A percentile compares a stretch with the other conserved stretches of the same genome.
These are phyloP conservation scores for Teleiodes luculella DNA, from an alignment of 2,888 invertebrate species.

Conservation along the genomic window DNA sequence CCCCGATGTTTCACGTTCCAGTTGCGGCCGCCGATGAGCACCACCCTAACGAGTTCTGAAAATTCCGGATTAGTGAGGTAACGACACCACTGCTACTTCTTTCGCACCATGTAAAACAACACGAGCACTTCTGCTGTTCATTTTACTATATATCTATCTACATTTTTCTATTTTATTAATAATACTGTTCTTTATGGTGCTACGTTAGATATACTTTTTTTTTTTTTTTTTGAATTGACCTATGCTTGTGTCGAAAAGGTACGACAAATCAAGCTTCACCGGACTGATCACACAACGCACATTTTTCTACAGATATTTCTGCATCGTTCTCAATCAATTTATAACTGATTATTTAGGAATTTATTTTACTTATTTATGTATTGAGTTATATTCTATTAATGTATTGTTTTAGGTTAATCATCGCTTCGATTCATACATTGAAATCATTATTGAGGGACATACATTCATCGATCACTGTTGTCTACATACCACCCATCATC, in stretches of 20 bases:
- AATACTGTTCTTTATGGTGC: too few relatives aligned
- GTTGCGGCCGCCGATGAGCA: constrained; percentile 73
- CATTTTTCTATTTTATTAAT: too few relatives aligned
- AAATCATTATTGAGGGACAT: constrained; percentile 51
- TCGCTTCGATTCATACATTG: constrained; percentile 56
- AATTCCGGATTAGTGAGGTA: constrained; percentile 78
- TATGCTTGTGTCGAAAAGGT: too few relatives aligned
- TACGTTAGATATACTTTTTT: too few relatives aligned
- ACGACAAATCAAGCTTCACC: too few relatives aligned
- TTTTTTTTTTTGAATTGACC: too few relatives aligned
- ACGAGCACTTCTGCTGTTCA: background rate
- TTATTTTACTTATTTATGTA: constrained; percentile 14
- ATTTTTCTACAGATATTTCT: too few relatives aligned
- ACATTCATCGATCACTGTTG: constrained; percentile 50
- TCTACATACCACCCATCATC: constrained; percentile 49
- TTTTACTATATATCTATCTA: background rate
- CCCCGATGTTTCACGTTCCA: constrained; percentile 41
- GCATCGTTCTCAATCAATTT: background rate
- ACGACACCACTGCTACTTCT: constrained; percentile 29
- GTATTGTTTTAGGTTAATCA: constrained; percentile 76
- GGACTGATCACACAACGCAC: too few relatives aligned
- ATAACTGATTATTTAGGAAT: background rate
- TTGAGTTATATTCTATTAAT: constrained; percentile 26
- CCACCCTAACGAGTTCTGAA: constrained; percentile 73
- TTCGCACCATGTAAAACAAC: constrained; percentile 10